Evolutionary conservation across 2,888 invertebrate species (phyloP).

Genomic region (Cartodere bifasciata): DNA sequence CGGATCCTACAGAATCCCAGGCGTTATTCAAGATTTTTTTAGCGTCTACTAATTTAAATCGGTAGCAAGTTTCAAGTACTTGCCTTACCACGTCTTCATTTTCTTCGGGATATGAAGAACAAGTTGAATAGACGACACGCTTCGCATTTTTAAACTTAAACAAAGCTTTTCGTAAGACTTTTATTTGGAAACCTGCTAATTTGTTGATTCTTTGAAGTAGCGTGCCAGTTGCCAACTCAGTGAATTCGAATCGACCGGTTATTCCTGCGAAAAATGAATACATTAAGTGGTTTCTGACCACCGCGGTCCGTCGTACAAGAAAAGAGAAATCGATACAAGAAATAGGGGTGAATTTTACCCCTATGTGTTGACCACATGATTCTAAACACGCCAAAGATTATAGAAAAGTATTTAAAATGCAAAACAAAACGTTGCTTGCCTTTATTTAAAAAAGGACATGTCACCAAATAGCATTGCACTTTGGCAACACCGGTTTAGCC

Average conservation of each 20-base stretch:
- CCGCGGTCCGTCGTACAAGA: no score
- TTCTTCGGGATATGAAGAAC: conserved; percentile 79
- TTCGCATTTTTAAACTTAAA: conserved; percentile 69
- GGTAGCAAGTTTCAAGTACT: conserved; percentile 43
- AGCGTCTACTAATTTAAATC: conserved; percentile 51
- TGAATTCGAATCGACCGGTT: conserved; percentile 39
- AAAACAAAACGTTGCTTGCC: no score
- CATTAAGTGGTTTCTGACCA: no score
- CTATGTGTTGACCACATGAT: no score
- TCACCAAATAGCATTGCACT: no score
- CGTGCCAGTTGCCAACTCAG: conserved; percentile 17
- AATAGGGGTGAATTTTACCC: no score
- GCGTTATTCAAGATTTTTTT: conserved; percentile 46
- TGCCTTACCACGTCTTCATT: conserved; percentile 84
- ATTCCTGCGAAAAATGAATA: conserved; percentile 44
- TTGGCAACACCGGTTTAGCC: no score
- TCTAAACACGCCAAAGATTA: no score
- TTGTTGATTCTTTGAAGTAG: conserved; percentile 44
- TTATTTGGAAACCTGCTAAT: conserved; percentile 67
- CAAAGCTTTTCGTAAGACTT: conserved; percentile 77
- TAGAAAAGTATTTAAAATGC: no score
- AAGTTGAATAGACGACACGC: conserved; percentile 90
- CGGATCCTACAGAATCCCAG: conserved; percentile 58
- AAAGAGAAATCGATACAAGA: no score
- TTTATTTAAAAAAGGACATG: no score